Evolutionary conservation across 2,113 vertebrate genomes (phyloP), one percentile per base, ranked within the genome.

Genomic region (Otus sunia): DNA sequence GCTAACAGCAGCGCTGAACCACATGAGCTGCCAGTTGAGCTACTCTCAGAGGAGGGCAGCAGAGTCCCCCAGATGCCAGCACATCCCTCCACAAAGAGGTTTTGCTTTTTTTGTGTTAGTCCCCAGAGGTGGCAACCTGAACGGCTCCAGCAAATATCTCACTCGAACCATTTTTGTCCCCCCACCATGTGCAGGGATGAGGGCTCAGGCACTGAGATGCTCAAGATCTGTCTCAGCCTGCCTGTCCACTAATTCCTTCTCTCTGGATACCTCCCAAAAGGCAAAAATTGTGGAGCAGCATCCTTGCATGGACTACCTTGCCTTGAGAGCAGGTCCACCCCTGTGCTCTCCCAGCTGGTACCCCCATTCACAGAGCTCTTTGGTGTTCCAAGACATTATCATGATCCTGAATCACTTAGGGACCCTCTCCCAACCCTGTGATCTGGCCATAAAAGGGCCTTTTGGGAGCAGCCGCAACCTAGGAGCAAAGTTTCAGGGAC

Each of bases 21-120:
- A 22, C 39, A 9, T 0, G 1, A 89, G 72, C 76, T 92, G 90
- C 76, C 76, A 37, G 88, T 8, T 0, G 91, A 73, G 77, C 71
- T 95, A 6, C 87, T 91, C 77, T 91, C 91, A 80, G 77, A 94
- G 91, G 91, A 96, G 94, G 92, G 95, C 95, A 94, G 96, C 88
- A 92, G 92, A 96, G 84, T 75, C 36, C 84, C 88, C 88, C 82
- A 82, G 67, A 91, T 91, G 74, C 63, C 69, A 83, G 17, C 43
- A 64, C 71, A 56, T 64, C 82, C 60, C 26, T 84, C 79, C 34
- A 15, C 43, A 13, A 47, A 68, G 45, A 64, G 16, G 41, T 19
- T 37, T 39, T 15, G 22, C 41, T 36, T 4, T 25, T 25, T 85
- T 32, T 25, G 0, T 3, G 3, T 66, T 45, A 16, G 43, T 37